Conservation (phyloP, 2,888 invertebrate genomes). For the Archaeoteleia sp. region DNA sequence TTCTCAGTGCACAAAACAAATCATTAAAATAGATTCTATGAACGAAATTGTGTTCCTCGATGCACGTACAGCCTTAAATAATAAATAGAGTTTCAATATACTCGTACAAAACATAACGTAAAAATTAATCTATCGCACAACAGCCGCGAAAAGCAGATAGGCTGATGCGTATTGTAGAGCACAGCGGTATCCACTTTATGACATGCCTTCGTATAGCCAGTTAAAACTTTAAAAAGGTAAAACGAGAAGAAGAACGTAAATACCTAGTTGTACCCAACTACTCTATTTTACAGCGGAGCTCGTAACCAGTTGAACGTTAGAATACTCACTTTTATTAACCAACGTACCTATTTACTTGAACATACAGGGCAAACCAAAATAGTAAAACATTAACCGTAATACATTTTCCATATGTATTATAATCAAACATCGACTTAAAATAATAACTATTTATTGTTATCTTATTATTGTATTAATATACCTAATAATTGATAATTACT, state of each 20-base stretch:
- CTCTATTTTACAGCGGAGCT: conserved; percentile 28
- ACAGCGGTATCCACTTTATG: conserved; percentile 27
- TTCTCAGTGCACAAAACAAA: too few species aligned
- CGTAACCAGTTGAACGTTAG: conserved; percentile 12
- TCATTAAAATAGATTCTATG: too few species aligned
- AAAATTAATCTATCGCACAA: neutral
- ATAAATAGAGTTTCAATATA: conserved; percentile 8
- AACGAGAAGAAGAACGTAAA: conserved; percentile 25
- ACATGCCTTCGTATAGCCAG: conserved; percentile 13
- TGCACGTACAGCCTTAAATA: neutral
- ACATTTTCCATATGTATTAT: too few species aligned
- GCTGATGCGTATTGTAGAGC: conserved; percentile 10
- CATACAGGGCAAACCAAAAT: conserved; percentile 10
- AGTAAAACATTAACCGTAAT: too few species aligned
- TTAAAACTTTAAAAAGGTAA: conserved; percentile 19
- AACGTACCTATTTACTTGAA: conserved; percentile 6
- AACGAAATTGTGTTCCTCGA: too few species aligned
- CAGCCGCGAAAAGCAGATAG: conserved; percentile 5
- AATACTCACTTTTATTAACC: conserved; percentile 15
- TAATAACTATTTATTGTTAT: too few species aligned
- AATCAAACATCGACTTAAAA: too few species aligned
- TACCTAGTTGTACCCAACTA: conserved; percentile 28
- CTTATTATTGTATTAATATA: too few species aligned
- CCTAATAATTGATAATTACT: too few species aligned
- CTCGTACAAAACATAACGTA: neutral